These are phyloP conservation scores for Pelvicachromis taeniatus DNA, from an alignment of 2,113 vertebrate species.

Conservation along the genomic window DNA sequence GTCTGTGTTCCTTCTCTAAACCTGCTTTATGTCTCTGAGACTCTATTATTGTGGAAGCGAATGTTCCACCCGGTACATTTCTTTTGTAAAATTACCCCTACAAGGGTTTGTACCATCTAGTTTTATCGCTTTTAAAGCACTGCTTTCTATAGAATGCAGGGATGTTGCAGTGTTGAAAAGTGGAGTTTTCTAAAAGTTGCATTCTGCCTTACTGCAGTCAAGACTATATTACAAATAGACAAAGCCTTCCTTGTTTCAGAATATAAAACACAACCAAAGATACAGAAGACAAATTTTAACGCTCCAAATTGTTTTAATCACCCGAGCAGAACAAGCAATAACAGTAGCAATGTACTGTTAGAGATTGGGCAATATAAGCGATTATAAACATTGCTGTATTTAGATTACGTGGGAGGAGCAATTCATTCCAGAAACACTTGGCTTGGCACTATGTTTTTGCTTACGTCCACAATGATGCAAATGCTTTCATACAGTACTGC, in stretches of 20 bases:
- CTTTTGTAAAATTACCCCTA: not conserved
- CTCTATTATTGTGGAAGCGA: not conserved
- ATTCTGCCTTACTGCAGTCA: not conserved
- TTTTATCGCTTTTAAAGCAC: not conserved
- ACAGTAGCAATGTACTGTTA: not conserved
- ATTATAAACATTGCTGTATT: not conserved
- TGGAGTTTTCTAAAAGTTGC: not conserved
- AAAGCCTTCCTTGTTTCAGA: not conserved
- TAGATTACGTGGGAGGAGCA: slow-evolving; percentile 30
- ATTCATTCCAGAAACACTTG: slow-evolving; percentile 7
- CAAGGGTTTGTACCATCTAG: not conserved
- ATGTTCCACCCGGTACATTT: not conserved
- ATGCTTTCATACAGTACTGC: not conserved
- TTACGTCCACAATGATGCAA: slow-evolving; percentile 49
- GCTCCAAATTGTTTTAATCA: not conserved
- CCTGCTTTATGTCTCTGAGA: not conserved
- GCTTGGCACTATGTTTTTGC: not conserved
- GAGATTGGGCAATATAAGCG: not conserved
- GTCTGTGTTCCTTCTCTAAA: not conserved
- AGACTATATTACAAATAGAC: not conserved
- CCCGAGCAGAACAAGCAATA: not conserved
- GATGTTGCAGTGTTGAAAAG: not conserved
- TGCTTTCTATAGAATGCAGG: not conserved
- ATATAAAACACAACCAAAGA: not conserved
- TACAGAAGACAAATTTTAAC: not conserved